These are phyloP conservation scores for Acinonyx jubatus DNA, from an alignment of 2,113 vertebrate species.

Conservation along the genomic window DNA sequence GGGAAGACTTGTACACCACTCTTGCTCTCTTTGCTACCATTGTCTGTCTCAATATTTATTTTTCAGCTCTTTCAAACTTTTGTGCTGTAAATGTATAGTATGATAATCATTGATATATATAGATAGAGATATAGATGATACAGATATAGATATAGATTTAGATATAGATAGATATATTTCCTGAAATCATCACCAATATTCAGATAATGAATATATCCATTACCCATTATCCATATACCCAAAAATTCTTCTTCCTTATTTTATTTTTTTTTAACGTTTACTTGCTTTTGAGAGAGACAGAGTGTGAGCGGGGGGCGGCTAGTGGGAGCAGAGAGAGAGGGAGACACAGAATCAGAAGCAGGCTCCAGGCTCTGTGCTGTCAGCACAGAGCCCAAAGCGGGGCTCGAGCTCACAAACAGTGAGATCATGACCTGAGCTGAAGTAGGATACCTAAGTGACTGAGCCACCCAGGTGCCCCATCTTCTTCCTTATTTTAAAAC, in stretches of 20 bases:
- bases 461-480: not conserved
- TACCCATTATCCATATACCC: no score
- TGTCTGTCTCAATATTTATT: not conserved
- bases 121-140: not conserved
- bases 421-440: no score
- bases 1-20: fast-evolving
- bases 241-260: not conserved
- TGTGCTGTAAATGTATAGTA: not conserved
- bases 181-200: not conserved
- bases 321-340: no score
- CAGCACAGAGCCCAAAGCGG: no score
- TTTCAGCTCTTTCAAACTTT: not conserved
- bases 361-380: no score
- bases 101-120: not conserved
- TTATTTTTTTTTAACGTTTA: not conserved
- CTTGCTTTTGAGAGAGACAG: no score
- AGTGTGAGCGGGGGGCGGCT: no score
- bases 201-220: not conserved
- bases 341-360: no score
- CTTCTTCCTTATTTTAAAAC: not conserved
- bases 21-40: not conserved
- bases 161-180: not conserved
- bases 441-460: no score
- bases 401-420: no score
- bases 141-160: no score